These are phyloP conservation scores for Moxostoma hubbsi DNA, from an alignment of 2,797 vertebrate genomes.

Conservation along the genomic window DNA sequence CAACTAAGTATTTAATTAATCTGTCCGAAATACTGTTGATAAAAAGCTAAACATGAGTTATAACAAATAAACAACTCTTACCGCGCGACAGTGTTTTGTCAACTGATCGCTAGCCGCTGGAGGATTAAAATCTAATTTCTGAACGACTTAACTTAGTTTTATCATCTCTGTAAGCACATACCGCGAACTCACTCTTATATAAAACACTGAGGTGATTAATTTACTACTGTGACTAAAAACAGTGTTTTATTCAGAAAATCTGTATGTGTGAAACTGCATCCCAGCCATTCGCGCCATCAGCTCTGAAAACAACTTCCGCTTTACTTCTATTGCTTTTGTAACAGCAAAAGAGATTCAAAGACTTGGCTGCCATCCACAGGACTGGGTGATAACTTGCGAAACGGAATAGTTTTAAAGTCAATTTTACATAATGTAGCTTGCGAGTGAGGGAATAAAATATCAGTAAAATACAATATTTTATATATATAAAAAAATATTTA, in stretches of 20 bases:
- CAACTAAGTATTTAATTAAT: background rate
- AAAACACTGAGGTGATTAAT: background rate
- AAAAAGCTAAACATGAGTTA: background rate
- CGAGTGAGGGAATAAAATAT: too few relatives aligned
- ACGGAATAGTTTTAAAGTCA: background rate
- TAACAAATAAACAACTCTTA: constrained; percentile 1
- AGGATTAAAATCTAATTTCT: background rate
- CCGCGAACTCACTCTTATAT: background rate
- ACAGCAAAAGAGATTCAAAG: background rate
- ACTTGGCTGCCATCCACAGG: constrained; percentile 15
- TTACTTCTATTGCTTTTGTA: background rate
- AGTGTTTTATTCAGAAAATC: too few relatives aligned
- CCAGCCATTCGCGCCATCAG: constrained; percentile 35
- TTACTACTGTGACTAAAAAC: background rate
- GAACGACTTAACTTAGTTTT: background rate
- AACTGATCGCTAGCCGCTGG: background rate
- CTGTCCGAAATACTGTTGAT: background rate
- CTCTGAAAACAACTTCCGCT: constrained; percentile 32
- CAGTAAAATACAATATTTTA: too few relatives aligned
- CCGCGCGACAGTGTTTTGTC: background rate
- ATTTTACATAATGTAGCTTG: background rate
- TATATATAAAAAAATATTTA: too few relatives aligned
- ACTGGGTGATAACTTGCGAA: background rate
- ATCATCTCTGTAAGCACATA: background rate
- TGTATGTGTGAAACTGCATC: too few relatives aligned